Base-by-base conservation (phyloP, 2,113 vertebrate species). In the Campylomormyrus tamandua region DNA sequence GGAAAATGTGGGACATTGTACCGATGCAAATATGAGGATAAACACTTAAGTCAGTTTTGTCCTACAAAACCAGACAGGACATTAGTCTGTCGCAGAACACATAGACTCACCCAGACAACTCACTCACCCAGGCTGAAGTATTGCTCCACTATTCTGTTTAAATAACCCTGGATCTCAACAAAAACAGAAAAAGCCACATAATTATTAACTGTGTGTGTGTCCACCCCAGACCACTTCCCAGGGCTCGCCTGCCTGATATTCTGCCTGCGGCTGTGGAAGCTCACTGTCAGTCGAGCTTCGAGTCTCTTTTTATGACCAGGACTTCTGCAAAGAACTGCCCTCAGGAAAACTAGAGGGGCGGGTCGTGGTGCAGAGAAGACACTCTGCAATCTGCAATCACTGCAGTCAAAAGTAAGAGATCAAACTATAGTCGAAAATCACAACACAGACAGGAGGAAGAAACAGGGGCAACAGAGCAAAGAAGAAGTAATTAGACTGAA, bases 91-190 rank as follows among this genome's bases (percentile, higher is more conserved):
- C n/a, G 9, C 74, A 80, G 35, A 15, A 80, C 35, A 39, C 74
- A 80, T n/a, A 35, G 70, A 39, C 70, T 35, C 35, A 17, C 74
- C 35, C 31, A 42, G 35, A 42, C 74, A 80, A 80, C 31, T 80
- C 35, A 80, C 5, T 39, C 35, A 39, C 35, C 74, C 74, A 80
- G 35, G 3, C 74, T 19, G 74, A 6, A 80, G 27, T 70, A 70
- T 70, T 70, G 62, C 62, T 70, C 62, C n/a, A 80, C 15, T 80
- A 80, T 80, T 80, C 74, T 80, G 74, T 80, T 42, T 80, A 80
- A 80, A 42, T 80, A 80, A 80, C 74, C 35, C 15, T 80, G 74
- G 31, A 80, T 42, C 35, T 80, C 35, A 13, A 80, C 4, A 19
- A 42, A 80, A 80, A 17, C 74, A 42, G 15, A 80, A 19, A 80